These are phyloP conservation scores for Octodon degus DNA, from an alignment of 2,113 vertebrate species.

Conservation along the genomic window DNA sequence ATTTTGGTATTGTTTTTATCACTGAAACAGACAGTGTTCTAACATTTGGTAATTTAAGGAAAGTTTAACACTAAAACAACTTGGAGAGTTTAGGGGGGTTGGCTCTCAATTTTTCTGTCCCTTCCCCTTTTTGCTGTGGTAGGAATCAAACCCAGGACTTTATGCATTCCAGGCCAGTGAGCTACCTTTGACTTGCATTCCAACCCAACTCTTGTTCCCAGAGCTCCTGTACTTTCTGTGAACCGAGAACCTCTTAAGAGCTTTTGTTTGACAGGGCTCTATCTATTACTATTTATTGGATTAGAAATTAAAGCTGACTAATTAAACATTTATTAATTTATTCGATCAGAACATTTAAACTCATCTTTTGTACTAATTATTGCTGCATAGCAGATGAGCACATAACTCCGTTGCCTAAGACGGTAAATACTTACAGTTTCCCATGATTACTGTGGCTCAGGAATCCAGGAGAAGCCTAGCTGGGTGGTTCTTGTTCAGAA, in stretches of 20 bases:
- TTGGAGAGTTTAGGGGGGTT: not conserved
- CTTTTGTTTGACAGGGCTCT: not conserved
- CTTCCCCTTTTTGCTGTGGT: not conserved
- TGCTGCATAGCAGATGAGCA: not conserved
- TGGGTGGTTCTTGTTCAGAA: too few relatives aligned
- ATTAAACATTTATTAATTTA: slow-evolving; percentile 2
- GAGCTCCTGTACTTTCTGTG: slow-evolving; percentile 27
- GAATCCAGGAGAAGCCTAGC: not conserved
- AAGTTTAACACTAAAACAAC: slow-evolving; percentile 33
- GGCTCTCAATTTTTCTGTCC: not conserved
- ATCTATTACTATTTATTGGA: not conserved
- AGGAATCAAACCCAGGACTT: not conserved
- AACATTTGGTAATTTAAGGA: not conserved
- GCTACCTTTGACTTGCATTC: not conserved
- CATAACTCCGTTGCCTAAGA: not conserved
- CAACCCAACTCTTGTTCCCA: not conserved
- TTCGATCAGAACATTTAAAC: not conserved
- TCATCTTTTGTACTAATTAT: not conserved
- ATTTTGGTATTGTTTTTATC: not conserved
- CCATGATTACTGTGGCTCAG: not conserved
- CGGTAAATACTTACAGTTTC: not conserved
- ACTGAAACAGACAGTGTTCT: not conserved
- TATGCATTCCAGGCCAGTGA: not conserved
- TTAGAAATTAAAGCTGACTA: slow-evolving; percentile 1
- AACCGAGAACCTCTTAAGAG: not conserved